Conservation (phyloP, 2,888 invertebrate genomes). For the Cotesia congregata region DNA sequence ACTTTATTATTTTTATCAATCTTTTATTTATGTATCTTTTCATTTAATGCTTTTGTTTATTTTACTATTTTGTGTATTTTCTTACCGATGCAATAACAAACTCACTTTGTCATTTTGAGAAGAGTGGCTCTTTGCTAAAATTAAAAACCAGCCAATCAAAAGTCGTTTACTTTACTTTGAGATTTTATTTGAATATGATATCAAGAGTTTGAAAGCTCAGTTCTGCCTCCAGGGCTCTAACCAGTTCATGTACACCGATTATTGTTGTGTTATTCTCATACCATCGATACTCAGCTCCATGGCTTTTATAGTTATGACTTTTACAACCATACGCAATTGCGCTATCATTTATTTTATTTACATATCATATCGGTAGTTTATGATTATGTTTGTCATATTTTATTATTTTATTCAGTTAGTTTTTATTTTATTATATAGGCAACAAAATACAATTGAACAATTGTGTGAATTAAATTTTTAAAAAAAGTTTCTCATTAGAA, state of each 20-base stretch:
- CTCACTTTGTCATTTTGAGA: background rate
- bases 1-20: slow-evolving; percentile 3
- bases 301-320: background rate
- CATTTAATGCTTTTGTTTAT: background rate
- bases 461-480: too few relatives aligned
- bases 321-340: background rate
- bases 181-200: background rate
- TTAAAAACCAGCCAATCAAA: too few relatives aligned
- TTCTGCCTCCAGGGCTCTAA: background rate
- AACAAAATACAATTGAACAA: too few relatives aligned
- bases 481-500: too few relatives aligned
- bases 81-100: background rate
- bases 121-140: background rate
- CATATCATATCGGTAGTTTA: background rate
- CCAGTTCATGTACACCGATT: background rate
- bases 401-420: too few relatives aligned
- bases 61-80: background rate
- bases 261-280: background rate
- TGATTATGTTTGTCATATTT: too few relatives aligned
- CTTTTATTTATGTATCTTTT: background rate
- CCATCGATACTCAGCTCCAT: background rate
- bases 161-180: background rate
- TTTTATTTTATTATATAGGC: too few relatives aligned
- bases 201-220: background rate
- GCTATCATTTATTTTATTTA: background rate